Percentiles rank a stretch among this genome's conserved stretches.
These are phyloP conservation scores for Lepidostoma basale DNA, from an alignment of 1,140 invertebrate genomes.

Conservation along the genomic window DNA sequence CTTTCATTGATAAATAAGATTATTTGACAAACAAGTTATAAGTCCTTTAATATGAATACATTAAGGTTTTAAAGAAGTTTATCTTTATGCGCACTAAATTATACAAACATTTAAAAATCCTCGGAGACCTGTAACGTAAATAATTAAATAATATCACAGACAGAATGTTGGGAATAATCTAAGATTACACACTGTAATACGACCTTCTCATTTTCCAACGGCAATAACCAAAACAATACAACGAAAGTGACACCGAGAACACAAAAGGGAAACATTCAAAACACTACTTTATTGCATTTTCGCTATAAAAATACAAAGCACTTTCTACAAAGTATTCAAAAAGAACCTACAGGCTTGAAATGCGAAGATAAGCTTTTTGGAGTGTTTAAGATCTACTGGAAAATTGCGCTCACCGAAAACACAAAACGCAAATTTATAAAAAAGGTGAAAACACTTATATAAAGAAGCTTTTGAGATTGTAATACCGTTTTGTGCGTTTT, in stretches of 20 bases:
- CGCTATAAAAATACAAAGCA: background rate
- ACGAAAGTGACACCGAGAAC: background rate
- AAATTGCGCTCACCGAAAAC: background rate
- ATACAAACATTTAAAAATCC: too few relatives aligned
- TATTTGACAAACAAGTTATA: too few relatives aligned
- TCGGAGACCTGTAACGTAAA: background rate
- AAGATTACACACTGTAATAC: conserved; percentile 11
- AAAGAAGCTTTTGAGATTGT: too few relatives aligned
- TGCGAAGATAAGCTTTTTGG: background rate
- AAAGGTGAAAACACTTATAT: background rate
- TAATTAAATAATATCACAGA: background rate
- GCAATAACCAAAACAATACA: background rate
- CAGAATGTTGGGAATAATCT: background rate
- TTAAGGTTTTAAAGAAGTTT: too few relatives aligned
- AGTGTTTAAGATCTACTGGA: background rate
- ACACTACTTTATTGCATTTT: background rate
- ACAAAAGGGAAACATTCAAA: background rate
- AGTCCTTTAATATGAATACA: too few relatives aligned
- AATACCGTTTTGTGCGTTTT: background rate
- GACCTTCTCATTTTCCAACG: conserved; percentile 1
- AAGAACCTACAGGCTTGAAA: background rate
- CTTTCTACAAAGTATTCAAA: background rate
- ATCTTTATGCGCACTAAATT: too few relatives aligned
- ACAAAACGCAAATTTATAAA: background rate
- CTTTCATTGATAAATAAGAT: too few relatives aligned